Percentiles rank a stretch among this genome's conserved stretches.
Conservation (phyloP, 2,888 invertebrate genomes). For the Lysandra coridon region DNA sequence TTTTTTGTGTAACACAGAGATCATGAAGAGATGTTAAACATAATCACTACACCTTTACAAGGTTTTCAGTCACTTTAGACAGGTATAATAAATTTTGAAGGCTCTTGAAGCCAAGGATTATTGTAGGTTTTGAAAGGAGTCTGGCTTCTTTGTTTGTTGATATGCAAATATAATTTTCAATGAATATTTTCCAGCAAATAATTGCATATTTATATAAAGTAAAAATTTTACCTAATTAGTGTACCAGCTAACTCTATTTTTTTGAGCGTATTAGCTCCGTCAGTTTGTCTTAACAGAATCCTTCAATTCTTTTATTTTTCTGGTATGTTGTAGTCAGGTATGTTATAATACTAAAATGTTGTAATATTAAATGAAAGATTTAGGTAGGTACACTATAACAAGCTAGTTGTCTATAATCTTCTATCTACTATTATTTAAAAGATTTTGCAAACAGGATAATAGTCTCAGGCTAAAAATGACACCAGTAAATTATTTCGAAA, state of each 20-base stretch:
- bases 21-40: not conserved
- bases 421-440: not conserved
- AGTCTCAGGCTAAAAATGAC: not conserved
- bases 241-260: no score
- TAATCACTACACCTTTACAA: not conserved
- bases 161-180: not conserved
- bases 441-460: constrained; percentile 10
- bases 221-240: not conserved
- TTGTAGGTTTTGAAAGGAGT: not conserved
- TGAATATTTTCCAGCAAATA: not conserved
- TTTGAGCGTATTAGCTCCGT: no score
- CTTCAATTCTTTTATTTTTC: no score
- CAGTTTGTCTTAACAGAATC: not conserved
- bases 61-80: not conserved
- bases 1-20: not conserved
- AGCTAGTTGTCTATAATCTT: not conserved
- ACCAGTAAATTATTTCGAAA: not conserved
- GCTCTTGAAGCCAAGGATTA: not conserved
- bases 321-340: no score
- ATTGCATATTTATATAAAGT: not conserved
- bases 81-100: not conserved
- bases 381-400: not conserved
- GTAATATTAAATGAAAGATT: no score
- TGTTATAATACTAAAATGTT: no score
- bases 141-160: not conserved